Evolutionary conservation across 2,888 invertebrate species (phyloP), one percentile per base, ranked within the genome.

Genomic region (Hermaeophaga mercurialis): DNA sequence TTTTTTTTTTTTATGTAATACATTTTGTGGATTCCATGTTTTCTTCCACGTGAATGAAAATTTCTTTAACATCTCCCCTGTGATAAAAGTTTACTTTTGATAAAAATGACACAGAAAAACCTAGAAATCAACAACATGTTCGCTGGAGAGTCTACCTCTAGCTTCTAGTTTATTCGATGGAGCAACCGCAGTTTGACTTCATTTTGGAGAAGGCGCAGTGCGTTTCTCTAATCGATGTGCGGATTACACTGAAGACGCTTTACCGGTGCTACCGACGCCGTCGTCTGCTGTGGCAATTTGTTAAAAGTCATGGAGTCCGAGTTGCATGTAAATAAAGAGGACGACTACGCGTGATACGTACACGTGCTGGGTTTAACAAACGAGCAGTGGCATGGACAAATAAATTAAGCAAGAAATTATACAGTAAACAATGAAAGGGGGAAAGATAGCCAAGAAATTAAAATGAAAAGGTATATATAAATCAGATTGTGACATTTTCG

Each of bases 281-380:
- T 12, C 14, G 11, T 11, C 41, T 22, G 12, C 19, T 12, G 17
- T 19, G 38, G 18, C 38, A 18, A 3, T 17, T 9, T 11, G 31
- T 4, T 31, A 31, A 11, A 38, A 38, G 22, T 45, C 45, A 11
- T 3, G 11, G n/a, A 45, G 33, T 17, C 33, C 31, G 31, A 45
- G 45, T 19, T 31, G 19, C 45, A 45, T 11, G 45, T 33, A 31
- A 33, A 45, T 45, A 33, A 28, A 45, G 22, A 45, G 33, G 45
- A 45, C 45, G 45, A 31, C 45, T 17, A 45, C 45, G 45, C 45
- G 17, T 17, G n/a, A 33, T 31, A 11, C 45, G 45, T 19, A 45
- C 45, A 45, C 45, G 45, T 45, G 45, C 45, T 18, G 22, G 31
- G 6, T 45, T 14, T 8, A 9, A 12, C 11, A 18, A 7, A 45